phyloP scores from a whole-genome alignment of 2,113 vertebrate genomes.

The Syngnathus scovelli region DNA sequence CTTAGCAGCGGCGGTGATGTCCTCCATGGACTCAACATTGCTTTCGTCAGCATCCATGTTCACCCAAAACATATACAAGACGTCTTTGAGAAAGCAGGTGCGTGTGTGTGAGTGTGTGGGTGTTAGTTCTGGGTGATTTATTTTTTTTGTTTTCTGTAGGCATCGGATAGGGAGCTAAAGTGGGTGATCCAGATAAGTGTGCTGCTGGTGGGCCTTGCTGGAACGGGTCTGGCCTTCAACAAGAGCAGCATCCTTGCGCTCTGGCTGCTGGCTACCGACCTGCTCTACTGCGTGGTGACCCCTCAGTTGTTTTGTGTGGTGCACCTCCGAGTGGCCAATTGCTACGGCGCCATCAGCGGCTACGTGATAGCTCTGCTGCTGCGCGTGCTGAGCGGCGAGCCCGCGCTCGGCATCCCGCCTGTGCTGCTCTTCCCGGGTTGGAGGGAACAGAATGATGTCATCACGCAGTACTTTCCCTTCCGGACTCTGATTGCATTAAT shows the following conservation, averaged over 20 bases:
- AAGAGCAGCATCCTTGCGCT: constrained; percentile 65
- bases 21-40: constrained; percentile 53
- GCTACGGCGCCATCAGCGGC: constrained; percentile 62
- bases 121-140: background rate
- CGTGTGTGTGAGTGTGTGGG: constrained; percentile 15
- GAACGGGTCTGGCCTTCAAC: constrained; percentile 65
- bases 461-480: constrained; percentile 43
- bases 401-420: constrained; percentile 30
- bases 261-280: constrained; percentile 71
- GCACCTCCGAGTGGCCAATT: constrained; percentile 48
- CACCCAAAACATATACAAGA: constrained; percentile 63
- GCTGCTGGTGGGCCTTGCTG: constrained; percentile 62
- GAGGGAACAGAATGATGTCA: constrained; percentile 30
- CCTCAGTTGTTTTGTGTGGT: constrained; percentile 67
- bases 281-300: constrained; percentile 70
- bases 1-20: constrained; percentile 55
- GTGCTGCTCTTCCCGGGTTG: constrained; percentile 40
- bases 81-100: constrained; percentile 72
- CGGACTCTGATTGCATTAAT: constrained; percentile 40
- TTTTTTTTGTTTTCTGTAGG: constrained; percentile 47
- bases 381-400: constrained; percentile 41
- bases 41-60: constrained; percentile 59
- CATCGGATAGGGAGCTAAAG: constrained; percentile 67
- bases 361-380: constrained; percentile 28
- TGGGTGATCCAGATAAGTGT: constrained; percentile 67